These are phyloP conservation scores for Aplysina aerophoba DNA, from an alignment of 37 sponge, comb jelly and placozoan species.

Conservation along the genomic window DNA sequence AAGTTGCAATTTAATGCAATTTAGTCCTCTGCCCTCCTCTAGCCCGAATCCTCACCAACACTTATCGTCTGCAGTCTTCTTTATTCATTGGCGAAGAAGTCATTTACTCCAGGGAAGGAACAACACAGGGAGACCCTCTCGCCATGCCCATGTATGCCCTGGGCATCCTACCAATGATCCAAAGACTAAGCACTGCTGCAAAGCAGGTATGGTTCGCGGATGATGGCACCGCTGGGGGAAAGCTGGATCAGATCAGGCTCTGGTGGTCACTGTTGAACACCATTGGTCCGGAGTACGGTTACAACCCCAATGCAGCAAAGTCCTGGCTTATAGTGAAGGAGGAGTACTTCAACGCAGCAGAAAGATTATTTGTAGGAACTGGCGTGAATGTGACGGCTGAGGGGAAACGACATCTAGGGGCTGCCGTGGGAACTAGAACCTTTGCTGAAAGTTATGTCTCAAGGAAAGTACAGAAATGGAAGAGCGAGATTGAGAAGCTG, in stretches of 20 bases:
- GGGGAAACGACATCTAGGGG: background rate
- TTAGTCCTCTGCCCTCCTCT: background rate
- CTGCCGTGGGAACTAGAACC: background rate
- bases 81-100: conserved; percentile 6
- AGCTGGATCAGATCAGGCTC: background rate
- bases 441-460: background rate
- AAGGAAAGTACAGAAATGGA: no score
- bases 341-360: background rate
- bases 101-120: background rate
- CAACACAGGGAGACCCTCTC: conserved; percentile 3
- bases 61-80: background rate
- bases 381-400: background rate
- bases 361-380: background rate
- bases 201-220: conserved; percentile 17
- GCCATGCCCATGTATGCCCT: conserved; percentile 14
- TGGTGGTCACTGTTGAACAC: background rate
- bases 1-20: background rate
- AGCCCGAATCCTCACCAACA: background rate
- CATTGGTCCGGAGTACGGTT: background rate
- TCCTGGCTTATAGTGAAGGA: conserved; percentile 18
- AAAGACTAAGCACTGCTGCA: background rate
- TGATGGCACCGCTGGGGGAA: conserved; percentile 15
- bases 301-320: background rate
- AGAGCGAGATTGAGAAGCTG: no score
- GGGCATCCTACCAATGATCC: background rate